Percentiles rank a stretch among this genome's conserved stretches.
These are phyloP conservation scores for Drosophila lacteicornis DNA, from an alignment of 1,140 invertebrate genomes.

Conservation along the genomic window DNA sequence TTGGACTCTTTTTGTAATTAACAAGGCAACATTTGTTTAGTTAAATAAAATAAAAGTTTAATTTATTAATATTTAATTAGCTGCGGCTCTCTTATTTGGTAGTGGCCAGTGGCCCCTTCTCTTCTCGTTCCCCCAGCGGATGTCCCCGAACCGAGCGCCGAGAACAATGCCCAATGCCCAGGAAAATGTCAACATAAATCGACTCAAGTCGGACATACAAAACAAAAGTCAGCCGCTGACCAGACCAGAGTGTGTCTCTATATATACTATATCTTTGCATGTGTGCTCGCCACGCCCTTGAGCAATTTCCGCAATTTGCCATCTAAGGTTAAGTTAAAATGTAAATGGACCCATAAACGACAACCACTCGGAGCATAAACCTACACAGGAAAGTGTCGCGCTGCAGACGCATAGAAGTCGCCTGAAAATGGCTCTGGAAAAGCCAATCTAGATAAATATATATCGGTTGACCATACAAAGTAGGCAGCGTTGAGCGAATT, in stretches of 20 bases:
- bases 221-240: conserved; percentile 10
- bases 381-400: conserved; percentile 38
- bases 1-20: conserved; percentile 81
- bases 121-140: conserved; percentile 28
- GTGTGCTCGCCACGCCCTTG: conserved; percentile 62
- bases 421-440: conserved; percentile 21
- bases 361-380: conserved; percentile 37
- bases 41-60: conserved; percentile 77
- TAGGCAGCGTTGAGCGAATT: conserved; percentile 22
- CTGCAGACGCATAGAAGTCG: conserved; percentile 37
- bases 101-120: background rate
- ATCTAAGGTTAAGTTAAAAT: conserved; percentile 70
- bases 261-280: conserved; percentile 9
- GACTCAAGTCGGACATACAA: conserved; percentile 17
- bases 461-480: conserved; percentile 43
- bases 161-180: conserved; percentile 27
- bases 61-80: conserved; percentile 72
- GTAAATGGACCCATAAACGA: conserved; percentile 65
- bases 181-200: conserved; percentile 72
- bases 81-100: conserved; percentile 25
- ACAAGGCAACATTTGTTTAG: conserved; percentile 66
- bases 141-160: conserved; percentile 8
- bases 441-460: conserved; percentile 39
- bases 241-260: conserved; percentile 10
- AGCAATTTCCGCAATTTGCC: conserved; percentile 69